Conservation (phyloP, 2,888 invertebrate species). For the Pristionchus maxplancki region DNA sequence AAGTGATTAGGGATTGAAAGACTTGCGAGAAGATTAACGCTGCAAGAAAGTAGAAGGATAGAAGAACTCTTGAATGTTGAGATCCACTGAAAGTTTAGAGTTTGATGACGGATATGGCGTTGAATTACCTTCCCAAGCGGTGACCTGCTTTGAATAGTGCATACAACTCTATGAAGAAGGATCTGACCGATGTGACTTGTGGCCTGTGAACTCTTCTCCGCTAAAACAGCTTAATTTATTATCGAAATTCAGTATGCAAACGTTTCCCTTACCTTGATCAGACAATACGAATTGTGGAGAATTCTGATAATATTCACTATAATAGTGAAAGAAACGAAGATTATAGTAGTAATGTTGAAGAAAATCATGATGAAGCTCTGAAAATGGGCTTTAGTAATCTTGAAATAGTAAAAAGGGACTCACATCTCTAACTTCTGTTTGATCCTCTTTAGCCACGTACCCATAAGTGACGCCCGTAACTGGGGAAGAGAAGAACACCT, state of each 20-base stretch:
- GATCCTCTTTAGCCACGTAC: slow-evolving; percentile 30
- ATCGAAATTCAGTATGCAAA: background rate
- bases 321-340: background rate
- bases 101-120: background rate
- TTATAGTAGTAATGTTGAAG: background rate
- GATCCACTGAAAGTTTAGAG: background rate
- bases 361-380: slow-evolving; percentile 9
- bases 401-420: background rate
- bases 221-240: background rate
- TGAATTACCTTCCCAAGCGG: background rate
- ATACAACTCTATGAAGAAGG: background rate
- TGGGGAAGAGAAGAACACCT: slow-evolving; percentile 12
- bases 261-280: background rate
- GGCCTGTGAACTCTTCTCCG: background rate
- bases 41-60: background rate
- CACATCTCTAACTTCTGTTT: background rate
- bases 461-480: slow-evolving; percentile 11
- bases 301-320: background rate
- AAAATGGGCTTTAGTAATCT: background rate
- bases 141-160: background rate
- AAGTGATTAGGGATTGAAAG: background rate
- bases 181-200: background rate
- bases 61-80: background rate
- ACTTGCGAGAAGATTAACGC: background rate
- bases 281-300: background rate